A percentile compares a stretch with the other conserved stretches of the same genome.
Conservation (phyloP, 2,797 vertebrate genomes). For the Megaceryle alcyon region DNA sequence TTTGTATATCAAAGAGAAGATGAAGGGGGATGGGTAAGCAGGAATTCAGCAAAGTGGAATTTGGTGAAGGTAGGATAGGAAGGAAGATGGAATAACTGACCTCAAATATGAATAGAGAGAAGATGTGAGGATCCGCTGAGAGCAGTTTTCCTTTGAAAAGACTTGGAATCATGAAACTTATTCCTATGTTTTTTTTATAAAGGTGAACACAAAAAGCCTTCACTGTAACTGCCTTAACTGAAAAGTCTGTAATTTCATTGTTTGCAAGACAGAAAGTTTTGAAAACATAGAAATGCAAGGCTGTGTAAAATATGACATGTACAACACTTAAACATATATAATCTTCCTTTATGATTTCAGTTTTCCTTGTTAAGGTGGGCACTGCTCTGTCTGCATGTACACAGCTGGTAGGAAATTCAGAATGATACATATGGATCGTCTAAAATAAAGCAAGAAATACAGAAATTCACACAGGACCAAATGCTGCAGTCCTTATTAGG, state of each 20-base stretch:
- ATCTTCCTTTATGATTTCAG: constrained; percentile 13
- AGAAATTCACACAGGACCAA: constrained; percentile 11
- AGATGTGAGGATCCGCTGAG: neutral
- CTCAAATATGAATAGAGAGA: neutral
- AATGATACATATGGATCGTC: neutral
- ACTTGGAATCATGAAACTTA: constrained; percentile 18
- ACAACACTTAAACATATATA: neutral
- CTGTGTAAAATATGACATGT: neutral
- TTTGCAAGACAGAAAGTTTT: constrained; percentile 34
- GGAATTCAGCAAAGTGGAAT: neutral
- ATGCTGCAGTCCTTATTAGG: neutral
- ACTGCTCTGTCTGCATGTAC: neutral
- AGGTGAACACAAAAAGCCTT: constrained; percentile 25
- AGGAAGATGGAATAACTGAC: neutral
- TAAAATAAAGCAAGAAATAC: constrained; percentile 17
- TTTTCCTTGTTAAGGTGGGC: neutral
- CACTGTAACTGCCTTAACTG: neutral
- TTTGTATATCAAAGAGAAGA: neutral
- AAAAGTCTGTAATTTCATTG: neutral
- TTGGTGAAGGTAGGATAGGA: neutral
- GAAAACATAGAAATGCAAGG: constrained; percentile 10
- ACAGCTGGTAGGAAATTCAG: constrained; percentile 6
- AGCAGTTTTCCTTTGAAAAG: constrained; percentile 28
- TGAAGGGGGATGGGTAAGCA: neutral
- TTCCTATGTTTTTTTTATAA: constrained; percentile 2